phyloP scores from a whole-genome alignment of 2,113 vertebrate species.

The Eolophus roseicapilla region DNA sequence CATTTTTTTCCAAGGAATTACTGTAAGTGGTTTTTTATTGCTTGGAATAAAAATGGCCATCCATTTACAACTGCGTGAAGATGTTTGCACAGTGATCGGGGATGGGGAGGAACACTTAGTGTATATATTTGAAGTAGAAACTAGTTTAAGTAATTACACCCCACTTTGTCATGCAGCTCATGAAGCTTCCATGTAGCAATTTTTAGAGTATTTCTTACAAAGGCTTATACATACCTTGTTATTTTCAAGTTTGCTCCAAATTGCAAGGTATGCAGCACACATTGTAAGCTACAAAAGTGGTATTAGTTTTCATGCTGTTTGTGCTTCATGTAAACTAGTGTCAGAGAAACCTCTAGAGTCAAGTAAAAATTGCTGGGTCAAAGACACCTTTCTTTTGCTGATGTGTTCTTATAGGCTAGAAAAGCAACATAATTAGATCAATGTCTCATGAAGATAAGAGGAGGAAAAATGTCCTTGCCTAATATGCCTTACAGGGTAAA shows the following conservation, averaged over 20 bases:
- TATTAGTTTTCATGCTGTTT: not conserved
- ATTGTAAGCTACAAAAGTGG: not conserved
- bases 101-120: not conserved
- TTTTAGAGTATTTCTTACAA: not conserved
- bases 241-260: not conserved
- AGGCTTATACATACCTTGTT: not conserved
- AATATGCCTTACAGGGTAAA: not conserved
- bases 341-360: not conserved
- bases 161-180: not conserved
- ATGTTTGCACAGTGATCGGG: not conserved
- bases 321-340: not conserved
- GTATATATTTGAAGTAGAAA: not conserved
- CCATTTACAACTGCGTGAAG: constrained; percentile 1
- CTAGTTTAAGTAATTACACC: not conserved
- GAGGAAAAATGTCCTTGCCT: not conserved
- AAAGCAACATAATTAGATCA: not conserved
- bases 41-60: constrained; percentile 17
- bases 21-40: not conserved
- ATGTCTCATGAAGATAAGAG: not conserved
- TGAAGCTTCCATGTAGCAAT: not conserved
- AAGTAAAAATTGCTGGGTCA: not conserved
- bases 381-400: not conserved
- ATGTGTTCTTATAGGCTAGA: not conserved
- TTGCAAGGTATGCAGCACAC: not conserved
- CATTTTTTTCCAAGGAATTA: not conserved